These are phyloP conservation scores for Dinothrombium tinctorium DNA, from an alignment of 1,140 invertebrate species.

Conservation along the genomic window DNA sequence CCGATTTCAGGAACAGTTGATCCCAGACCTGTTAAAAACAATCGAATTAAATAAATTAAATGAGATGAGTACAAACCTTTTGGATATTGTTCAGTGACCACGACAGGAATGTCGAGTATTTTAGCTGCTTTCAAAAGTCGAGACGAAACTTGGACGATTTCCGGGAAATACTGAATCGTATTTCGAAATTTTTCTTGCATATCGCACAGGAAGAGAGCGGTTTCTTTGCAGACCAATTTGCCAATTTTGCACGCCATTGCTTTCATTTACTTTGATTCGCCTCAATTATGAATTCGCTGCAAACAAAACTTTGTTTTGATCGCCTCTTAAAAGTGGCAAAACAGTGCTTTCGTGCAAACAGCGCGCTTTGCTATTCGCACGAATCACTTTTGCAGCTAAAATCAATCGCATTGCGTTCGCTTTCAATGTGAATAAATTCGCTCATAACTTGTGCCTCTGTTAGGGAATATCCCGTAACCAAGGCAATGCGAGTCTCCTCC, in stretches of 20 bases:
- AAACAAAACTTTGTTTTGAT: no score
- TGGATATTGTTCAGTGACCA: conserved; percentile 57
- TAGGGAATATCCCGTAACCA: no score
- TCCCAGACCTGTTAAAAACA: conserved; percentile 36
- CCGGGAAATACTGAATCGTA: conserved; percentile 44
- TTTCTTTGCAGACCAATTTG: conserved; percentile 23
- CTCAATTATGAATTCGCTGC: no score
- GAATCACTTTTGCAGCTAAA: no score
- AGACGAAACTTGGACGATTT: conserved; percentile 41
- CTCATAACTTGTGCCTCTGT: no score
- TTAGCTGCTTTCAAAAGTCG: conserved; percentile 48
- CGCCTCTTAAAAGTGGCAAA: no score
- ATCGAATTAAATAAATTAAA: conserved; percentile 8
- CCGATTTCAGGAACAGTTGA: conserved; percentile 48
- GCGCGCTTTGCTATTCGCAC: no score
- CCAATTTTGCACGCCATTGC: conserved; percentile 10
- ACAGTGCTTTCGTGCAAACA: no score
- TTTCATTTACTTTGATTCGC: no score
- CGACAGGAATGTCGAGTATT: conserved; percentile 45
- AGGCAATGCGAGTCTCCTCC: no score
- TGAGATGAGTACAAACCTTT: conserved; percentile 28
- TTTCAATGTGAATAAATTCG: no score
- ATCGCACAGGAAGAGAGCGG: conserved; percentile 55
- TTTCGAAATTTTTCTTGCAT: conserved; percentile 56
- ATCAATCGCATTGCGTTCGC: no score